Conservation (phyloP, 2,113 vertebrate genomes). For the Asarcornis scutulata region DNA sequence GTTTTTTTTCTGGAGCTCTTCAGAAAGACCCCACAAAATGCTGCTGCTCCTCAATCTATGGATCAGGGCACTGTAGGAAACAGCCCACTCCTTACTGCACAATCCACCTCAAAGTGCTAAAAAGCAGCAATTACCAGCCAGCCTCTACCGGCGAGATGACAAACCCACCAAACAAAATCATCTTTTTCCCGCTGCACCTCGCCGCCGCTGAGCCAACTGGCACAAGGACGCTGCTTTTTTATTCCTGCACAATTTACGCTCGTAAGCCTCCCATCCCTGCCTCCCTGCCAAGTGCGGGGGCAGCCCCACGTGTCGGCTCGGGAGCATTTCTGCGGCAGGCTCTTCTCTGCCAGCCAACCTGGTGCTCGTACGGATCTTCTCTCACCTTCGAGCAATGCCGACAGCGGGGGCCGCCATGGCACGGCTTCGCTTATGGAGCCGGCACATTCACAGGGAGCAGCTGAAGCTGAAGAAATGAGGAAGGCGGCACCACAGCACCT, state of each 20-base stretch:
- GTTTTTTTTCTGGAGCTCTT: background rate
- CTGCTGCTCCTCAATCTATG: background rate
- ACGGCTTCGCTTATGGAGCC: background rate
- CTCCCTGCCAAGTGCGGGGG: slow-evolving; percentile 36
- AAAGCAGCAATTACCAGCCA: background rate
- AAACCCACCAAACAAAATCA: background rate
- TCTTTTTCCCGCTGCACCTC: slow-evolving; percentile 37
- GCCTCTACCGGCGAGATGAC: background rate
- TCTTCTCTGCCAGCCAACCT: slow-evolving; percentile 17
- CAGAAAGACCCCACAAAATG: background rate
- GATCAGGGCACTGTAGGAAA: background rate
- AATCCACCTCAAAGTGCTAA: background rate
- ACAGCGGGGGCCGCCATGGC: background rate
- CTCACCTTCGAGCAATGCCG: background rate
- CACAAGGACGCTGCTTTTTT: background rate
- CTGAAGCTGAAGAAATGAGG: background rate
- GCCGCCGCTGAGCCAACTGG: slow-evolving; percentile 61
- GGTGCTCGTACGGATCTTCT: background rate
- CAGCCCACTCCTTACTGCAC: background rate
- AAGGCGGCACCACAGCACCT: background rate
- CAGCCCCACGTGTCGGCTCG: slow-evolving; percentile 6
- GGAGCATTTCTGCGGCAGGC: background rate
- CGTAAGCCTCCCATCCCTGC: slow-evolving; percentile 26
- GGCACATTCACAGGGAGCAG: slow-evolving; percentile 9
- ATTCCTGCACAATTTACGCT: slow-evolving; percentile 43